phyloP scores from a whole-genome alignment of 2,888 invertebrate species.

The Callyntrura sp. region DNA sequence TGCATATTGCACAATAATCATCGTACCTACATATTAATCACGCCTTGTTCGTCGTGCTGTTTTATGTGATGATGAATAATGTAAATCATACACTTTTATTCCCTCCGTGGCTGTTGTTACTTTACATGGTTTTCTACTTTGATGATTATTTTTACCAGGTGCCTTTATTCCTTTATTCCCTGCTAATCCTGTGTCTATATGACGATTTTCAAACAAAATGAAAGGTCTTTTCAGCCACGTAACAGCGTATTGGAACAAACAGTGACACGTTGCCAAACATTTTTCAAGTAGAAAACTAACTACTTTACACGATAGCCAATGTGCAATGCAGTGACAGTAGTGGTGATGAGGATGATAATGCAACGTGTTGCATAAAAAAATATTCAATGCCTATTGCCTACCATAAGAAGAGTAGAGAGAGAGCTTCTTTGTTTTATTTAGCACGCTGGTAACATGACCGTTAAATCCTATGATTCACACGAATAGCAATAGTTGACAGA shows the following conservation, averaged over 20 bases:
- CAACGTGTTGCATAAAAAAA: constrained; percentile 20
- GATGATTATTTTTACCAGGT: background rate
- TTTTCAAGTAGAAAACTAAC: background rate
- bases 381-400: background rate
- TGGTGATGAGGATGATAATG: background rate
- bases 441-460: background rate
- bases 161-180: background rate
- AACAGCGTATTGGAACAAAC: background rate
- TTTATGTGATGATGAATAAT: too few relatives aligned
- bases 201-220: background rate
- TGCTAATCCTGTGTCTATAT: background rate
- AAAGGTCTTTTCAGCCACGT: background rate
- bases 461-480: background rate
- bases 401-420: background rate
- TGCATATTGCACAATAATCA: constrained; percentile 15
- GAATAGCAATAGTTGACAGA: background rate
- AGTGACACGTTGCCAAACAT: background rate
- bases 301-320: background rate
- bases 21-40: constrained; percentile 10
- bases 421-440: background rate
- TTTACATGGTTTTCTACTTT: background rate
- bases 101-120: background rate
- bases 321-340: background rate
- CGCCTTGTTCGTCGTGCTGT: constrained; percentile 4
- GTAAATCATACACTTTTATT: too few relatives aligned